phyloP scores from a whole-genome alignment of 2,888 invertebrate species.

The Strigamia transsilvanica region DNA sequence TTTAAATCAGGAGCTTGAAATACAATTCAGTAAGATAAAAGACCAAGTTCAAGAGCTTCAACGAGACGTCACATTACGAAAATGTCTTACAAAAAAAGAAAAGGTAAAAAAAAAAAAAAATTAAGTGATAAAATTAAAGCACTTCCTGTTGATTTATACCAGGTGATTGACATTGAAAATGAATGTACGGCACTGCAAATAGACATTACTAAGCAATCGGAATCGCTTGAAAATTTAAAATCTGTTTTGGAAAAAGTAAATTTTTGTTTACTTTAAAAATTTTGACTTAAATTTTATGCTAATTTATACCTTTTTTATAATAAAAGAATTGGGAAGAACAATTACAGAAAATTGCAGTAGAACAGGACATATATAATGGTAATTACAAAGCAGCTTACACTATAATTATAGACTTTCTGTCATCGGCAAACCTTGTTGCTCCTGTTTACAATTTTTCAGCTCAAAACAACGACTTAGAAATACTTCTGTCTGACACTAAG shows the following conservation, averaged over 20 bases:
- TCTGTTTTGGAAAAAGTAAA: conserved; percentile 33
- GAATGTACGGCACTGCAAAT: not conserved
- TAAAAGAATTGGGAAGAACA: conserved; percentile 76
- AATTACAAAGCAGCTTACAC: not conserved
- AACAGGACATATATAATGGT: conserved; percentile 73
- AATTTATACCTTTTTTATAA: conserved; percentile 58
- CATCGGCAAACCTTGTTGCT: not conserved
- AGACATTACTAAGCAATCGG: not conserved
- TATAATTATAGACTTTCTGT: not conserved
- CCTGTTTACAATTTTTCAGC: conserved; percentile 56
- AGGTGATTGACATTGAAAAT: conserved; percentile 33
- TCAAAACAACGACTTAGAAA: conserved; percentile 73
- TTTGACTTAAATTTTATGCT: not conserved
- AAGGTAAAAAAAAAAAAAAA: not conserved
- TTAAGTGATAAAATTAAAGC: not conserved
- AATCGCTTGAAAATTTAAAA: not conserved
- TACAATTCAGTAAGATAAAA: conserved; percentile 21
- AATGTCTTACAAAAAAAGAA: conserved; percentile 58
- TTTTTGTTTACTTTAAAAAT: not conserved
- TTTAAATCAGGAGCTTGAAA: not conserved
- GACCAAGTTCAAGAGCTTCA: conserved; percentile 60
- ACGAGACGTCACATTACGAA: conserved; percentile 56
- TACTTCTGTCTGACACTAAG: conserved; percentile 73
- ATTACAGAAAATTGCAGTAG: conserved; percentile 74
- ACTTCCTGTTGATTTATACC: not conserved